These are phyloP conservation scores for Cranoglanis bouderius DNA, from an alignment of 2,113 vertebrate genomes.

Conservation along the genomic window DNA sequence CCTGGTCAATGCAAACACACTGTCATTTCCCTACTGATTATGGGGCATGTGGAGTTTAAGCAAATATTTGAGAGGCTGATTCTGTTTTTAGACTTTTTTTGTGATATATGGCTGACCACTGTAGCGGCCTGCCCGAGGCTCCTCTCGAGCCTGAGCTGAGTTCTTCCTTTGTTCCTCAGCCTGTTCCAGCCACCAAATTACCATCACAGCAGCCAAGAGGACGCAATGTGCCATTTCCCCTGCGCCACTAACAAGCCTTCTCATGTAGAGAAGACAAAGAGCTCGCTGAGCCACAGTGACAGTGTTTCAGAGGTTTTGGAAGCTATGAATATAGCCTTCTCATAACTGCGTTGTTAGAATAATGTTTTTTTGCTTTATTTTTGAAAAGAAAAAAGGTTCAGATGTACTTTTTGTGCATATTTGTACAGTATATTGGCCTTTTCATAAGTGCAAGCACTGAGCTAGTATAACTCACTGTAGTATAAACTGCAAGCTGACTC, in stretches of 20 bases:
- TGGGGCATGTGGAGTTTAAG: constrained; percentile 69
- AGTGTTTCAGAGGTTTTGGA: constrained; percentile 53
- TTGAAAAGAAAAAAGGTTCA: background rate
- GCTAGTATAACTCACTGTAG: constrained; percentile 3
- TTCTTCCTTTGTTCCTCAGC: constrained; percentile 60
- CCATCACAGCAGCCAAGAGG: constrained; percentile 56
- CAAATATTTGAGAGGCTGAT: constrained; percentile 70
- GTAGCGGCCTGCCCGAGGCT: constrained; percentile 57
- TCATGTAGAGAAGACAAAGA: constrained; percentile 57
- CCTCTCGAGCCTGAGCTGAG: constrained; percentile 51
- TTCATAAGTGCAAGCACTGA: background rate
- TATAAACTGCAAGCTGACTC: constrained; percentile 32
- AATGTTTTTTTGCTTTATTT: background rate
- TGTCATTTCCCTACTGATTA: constrained; percentile 73
- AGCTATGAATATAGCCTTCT: constrained; percentile 44
- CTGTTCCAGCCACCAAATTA: constrained; percentile 57
- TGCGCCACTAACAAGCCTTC: constrained; percentile 59
- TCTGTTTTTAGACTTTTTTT: constrained; percentile 68
- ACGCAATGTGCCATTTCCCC: constrained; percentile 55
- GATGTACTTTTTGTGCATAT: background rate
- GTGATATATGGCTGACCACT: constrained; percentile 62
- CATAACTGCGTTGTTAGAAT: background rate
- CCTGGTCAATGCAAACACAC: constrained; percentile 67
- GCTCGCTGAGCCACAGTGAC: constrained; percentile 50
- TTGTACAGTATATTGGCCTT: background rate